phyloP scores from a whole-genome alignment of 2,888 invertebrate genomes.

The Pardosa pseudoannulata region DNA sequence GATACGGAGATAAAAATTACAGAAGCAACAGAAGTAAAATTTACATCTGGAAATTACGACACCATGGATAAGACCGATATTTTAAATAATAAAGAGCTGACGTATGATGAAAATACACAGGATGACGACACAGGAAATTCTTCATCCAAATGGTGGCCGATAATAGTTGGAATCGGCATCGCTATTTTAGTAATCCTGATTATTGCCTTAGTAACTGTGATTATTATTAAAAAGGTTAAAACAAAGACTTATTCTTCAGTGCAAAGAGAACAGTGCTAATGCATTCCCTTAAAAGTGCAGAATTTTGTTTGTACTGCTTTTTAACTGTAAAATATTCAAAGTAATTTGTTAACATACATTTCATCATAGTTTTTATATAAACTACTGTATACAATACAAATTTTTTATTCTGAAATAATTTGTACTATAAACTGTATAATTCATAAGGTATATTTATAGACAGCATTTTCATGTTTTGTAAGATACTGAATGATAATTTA shows the following conservation, averaged over 20 bases:
- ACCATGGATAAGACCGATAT: neutral
- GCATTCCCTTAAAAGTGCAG: conserved; percentile 23
- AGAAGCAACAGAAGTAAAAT: neutral
- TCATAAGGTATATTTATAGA: no score
- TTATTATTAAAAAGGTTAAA: conserved; percentile 38
- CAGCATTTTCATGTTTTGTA: no score
- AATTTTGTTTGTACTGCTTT: no score
- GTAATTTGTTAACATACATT: no score
- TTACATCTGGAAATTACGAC: neutral
- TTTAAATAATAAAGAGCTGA: neutral
- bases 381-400: no score
- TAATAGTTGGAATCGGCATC: conserved; percentile 37
- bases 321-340: no score
- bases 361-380: no score
- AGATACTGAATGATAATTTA: no score
- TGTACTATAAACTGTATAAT: no score
- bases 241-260: conserved; percentile 55
- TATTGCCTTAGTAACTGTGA: conserved; percentile 24
- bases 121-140: neutral
- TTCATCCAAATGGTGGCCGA: conserved; percentile 59
- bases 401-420: no score
- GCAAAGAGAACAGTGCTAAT: conserved; percentile 50
- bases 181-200: conserved; percentile 34
- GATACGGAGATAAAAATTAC: no score
- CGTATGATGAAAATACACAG: neutral